These are phyloP conservation scores for Omphaloscelis lunosa DNA, from an alignment of 2,888 invertebrate species.

Conservation along the genomic window DNA sequence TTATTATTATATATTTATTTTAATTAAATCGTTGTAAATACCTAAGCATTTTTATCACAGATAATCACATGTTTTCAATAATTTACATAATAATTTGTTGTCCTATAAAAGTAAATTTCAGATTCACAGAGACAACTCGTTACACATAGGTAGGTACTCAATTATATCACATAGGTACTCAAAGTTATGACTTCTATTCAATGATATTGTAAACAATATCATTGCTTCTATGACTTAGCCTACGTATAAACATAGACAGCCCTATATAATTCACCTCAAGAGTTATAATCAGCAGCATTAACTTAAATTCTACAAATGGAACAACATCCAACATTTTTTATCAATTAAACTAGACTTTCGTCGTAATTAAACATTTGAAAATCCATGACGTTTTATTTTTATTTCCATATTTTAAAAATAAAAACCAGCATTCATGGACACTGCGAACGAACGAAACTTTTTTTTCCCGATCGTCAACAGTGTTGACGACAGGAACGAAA, in stretches of 20 bases:
- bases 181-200: conserved; percentile 17
- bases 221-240: conserved; percentile 18
- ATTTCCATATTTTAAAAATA: too few relatives aligned
- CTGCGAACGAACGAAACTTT: too few relatives aligned
- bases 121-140: conserved; percentile 18
- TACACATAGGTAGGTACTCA: too few relatives aligned
- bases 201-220: conserved; percentile 18
- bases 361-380: too few relatives aligned
- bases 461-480: too few relatives aligned
- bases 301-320: too few relatives aligned
- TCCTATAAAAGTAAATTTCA: conserved; percentile 20
- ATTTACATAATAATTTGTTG: conserved; percentile 26
- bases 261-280: conserved; percentile 18
- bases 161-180: conserved; percentile 8
- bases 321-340: too few relatives aligned
- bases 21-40: conserved; percentile 8
- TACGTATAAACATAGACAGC: conserved; percentile 13
- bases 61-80: conserved; percentile 26
- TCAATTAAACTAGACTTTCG: too few relatives aligned
- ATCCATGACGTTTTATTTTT: too few relatives aligned
- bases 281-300: conserved; percentile 12
- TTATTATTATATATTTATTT: too few relatives aligned
- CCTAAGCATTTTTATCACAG: conserved; percentile 32
- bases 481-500: too few relatives aligned
- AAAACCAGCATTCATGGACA: too few relatives aligned